phyloP scores from a whole-genome alignment of 2,797 vertebrate species.

The Chromobotia macracanthus region DNA sequence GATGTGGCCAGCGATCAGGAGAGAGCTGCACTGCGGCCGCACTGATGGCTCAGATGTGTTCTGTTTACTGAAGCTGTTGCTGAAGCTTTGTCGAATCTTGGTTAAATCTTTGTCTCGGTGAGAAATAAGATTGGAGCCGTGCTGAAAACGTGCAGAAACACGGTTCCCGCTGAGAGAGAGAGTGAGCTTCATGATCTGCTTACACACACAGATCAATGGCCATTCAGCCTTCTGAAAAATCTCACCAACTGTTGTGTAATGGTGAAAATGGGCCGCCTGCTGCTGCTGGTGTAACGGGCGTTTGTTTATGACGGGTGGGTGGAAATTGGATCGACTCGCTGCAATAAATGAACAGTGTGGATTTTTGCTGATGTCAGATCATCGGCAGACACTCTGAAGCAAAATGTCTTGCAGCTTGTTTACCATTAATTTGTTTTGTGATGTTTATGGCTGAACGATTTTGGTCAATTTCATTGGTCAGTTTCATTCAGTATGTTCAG shows the following conservation, averaged over 20 bases:
- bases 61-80: constrained; percentile 20
- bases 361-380: constrained; percentile 20
- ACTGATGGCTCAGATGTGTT: neutral
- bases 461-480: too few species aligned
- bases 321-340: constrained; percentile 22
- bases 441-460: neutral
- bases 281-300: constrained; percentile 1
- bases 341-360: constrained; percentile 25
- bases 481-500: too few species aligned
- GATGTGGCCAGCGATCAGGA: neutral
- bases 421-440: neutral
- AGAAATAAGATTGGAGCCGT: constrained; percentile 12
- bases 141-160: constrained; percentile 17
- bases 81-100: constrained; percentile 11
- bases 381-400: neutral
- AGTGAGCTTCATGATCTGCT: constrained; percentile 44
- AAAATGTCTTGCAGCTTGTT: neutral
- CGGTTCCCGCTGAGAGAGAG: constrained; percentile 43
- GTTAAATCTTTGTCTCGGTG: constrained; percentile 28
- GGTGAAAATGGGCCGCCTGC: constrained; percentile 22
- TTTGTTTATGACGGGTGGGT: constrained; percentile 36
- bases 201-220: constrained; percentile 59
- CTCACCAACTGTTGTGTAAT: constrained; percentile 23
- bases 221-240: constrained; percentile 55
- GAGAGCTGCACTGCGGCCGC: neutral